phyloP scores from a whole-genome alignment of 2,888 invertebrate genomes.

The Podotricha telesiphe region DNA sequence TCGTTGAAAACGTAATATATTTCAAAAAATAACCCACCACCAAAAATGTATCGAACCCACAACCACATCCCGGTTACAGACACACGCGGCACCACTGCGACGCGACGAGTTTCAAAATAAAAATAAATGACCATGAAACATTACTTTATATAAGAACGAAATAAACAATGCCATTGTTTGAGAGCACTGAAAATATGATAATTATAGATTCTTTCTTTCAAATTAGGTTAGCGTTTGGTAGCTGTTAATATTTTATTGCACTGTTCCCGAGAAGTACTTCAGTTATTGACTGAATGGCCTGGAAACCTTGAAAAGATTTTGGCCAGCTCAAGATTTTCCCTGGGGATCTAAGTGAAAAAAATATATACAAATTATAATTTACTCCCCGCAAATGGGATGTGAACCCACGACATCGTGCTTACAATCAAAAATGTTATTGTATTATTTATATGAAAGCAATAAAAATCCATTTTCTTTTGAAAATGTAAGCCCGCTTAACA shows the following conservation, averaged over 20 bases:
- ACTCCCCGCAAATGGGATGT: too few species aligned
- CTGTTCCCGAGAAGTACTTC: neutral
- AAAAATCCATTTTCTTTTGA: too few species aligned
- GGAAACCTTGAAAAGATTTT: neutral
- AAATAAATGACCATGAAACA: slow-evolving; percentile 9
- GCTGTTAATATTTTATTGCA: slow-evolving; percentile 11
- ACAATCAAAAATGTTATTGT: too few species aligned
- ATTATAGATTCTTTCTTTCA: slow-evolving; percentile 14
- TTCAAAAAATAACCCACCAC: too few species aligned
- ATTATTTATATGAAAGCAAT: too few species aligned
- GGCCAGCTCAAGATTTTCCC: neutral
- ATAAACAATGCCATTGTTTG: slow-evolving; percentile 13
- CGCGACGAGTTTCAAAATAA: neutral
- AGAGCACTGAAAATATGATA: neutral
- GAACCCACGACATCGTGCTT: too few species aligned
- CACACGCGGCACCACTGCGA: too few species aligned
- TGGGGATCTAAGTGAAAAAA: too few species aligned
- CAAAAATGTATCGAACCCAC: neutral
- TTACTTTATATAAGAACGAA: neutral
- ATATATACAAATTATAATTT: too few species aligned
- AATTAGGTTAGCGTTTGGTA: slow-evolving; percentile 20
- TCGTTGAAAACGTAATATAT: too few species aligned
- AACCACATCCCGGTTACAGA: too few species aligned
- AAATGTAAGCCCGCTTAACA: too few species aligned
- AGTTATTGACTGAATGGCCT: slow-evolving; percentile 18